Evolutionary conservation across 2,113 vertebrate genomes (phyloP).

Genomic region (Pseudolaguvia tuberculata): DNA sequence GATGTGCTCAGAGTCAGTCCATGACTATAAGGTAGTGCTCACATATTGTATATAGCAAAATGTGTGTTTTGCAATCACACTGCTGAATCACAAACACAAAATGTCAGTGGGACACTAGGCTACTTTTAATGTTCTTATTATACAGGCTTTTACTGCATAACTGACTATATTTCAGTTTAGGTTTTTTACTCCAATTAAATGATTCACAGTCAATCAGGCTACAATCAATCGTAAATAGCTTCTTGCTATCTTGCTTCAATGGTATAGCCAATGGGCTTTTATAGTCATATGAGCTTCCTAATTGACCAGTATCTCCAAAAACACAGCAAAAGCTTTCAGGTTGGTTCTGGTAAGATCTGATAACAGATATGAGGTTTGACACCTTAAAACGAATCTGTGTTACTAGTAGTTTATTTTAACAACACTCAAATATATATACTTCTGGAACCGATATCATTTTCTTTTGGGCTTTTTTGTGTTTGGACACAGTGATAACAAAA

Average conservation of each 20-base stretch:
- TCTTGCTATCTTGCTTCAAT: background rate
- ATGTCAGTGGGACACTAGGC: background rate
- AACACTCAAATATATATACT: no score
- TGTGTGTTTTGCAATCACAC: slow-evolving; percentile 32
- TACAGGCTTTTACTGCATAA: background rate
- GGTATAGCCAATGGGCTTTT: background rate
- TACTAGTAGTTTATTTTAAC: no score
- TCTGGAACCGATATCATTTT: no score
- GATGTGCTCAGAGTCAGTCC: slow-evolving; percentile 11
- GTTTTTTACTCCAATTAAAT: background rate
- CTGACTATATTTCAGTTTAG: background rate
- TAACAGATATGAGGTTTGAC: no score
- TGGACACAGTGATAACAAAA: no score
- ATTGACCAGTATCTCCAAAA: background rate
- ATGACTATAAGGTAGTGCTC: slow-evolving; percentile 17
- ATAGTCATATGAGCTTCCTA: background rate
- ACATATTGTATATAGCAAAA: slow-evolving; percentile 26
- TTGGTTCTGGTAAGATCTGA: no score
- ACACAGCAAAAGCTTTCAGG: background rate
- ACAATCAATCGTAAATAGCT: background rate
- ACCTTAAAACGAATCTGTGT: no score
- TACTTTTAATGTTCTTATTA: background rate
- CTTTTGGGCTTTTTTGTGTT: no score
- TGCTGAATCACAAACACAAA: slow-evolving; percentile 14
- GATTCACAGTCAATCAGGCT: background rate